Conservation (phyloP, 2,888 invertebrate species). For the Lucinisca nassula region DNA sequence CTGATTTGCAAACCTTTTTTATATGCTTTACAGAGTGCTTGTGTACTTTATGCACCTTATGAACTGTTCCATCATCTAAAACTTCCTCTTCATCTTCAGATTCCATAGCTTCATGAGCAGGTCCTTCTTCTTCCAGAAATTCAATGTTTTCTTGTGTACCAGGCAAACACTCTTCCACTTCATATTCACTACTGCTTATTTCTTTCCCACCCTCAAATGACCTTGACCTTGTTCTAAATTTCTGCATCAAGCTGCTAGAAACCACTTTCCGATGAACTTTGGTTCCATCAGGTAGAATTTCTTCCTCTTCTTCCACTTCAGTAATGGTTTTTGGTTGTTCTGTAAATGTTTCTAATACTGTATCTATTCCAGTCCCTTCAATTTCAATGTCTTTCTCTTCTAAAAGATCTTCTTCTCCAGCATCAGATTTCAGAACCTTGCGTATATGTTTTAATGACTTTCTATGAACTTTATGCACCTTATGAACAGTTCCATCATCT, state of each 20-base stretch:
- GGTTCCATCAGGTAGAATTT: slow-evolving; percentile 82
- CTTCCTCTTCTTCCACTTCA: slow-evolving; percentile 79
- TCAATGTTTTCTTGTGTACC: slow-evolving; percentile 81
- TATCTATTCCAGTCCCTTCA: slow-evolving; percentile 64
- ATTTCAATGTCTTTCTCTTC: slow-evolving; percentile 75
- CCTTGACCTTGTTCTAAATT: slow-evolving; percentile 77
- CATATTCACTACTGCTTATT: slow-evolving; percentile 73
- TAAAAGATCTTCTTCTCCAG: slow-evolving; percentile 76
- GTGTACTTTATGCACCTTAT: slow-evolving; percentile 74
- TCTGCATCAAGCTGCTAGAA: slow-evolving; percentile 82
- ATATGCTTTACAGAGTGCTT: slow-evolving; percentile 78
- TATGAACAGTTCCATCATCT: slow-evolving; percentile 83
- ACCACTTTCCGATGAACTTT: slow-evolving; percentile 79
- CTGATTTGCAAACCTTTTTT: slow-evolving; percentile 69
- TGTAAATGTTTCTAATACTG: slow-evolving; percentile 77
- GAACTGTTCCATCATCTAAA: slow-evolving; percentile 83
- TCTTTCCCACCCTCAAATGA: slow-evolving; percentile 77
- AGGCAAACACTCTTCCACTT: slow-evolving; percentile 82
- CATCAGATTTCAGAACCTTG: slow-evolving; percentile 71
- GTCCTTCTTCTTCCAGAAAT: slow-evolving; percentile 73
- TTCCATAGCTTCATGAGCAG: slow-evolving; percentile 72
- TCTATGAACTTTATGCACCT: slow-evolving; percentile 70
- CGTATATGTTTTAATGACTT: slow-evolving; percentile 78
- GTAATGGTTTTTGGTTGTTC: slow-evolving; percentile 73
- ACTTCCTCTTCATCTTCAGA: slow-evolving; percentile 80